Evolutionary conservation across 2,113 vertebrate genomes (phyloP).

Genomic region (Lota lota): DNA sequence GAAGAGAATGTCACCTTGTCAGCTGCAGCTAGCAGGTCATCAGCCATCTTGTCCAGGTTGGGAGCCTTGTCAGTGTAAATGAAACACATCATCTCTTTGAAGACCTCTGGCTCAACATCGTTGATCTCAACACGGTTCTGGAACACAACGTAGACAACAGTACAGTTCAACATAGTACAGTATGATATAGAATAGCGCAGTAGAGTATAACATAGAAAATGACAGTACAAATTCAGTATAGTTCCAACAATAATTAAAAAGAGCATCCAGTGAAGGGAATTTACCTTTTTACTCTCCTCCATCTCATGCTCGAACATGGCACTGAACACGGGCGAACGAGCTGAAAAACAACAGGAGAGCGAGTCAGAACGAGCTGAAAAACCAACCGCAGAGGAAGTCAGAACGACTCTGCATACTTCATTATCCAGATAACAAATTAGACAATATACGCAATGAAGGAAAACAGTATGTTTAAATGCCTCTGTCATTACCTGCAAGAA

Average conservation of each 20-base stretch:
- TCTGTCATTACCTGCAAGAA: slow-evolving; percentile 85
- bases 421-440: too few relatives aligned
- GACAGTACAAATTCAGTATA: background rate
- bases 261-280: slow-evolving; percentile 25
- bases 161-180: background rate
- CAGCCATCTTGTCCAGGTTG: slow-evolving; percentile 98
- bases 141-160: background rate
- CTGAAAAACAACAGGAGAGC: slow-evolving; percentile 60
- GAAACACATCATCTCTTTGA: slow-evolving; percentile 99
- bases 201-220: too few relatives aligned
- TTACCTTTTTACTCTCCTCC: slow-evolving; percentile 98
- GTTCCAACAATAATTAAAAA: slow-evolving; percentile 5
- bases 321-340: slow-evolving; percentile 94
- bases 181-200: too few relatives aligned
- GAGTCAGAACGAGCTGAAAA: slow-evolving; percentile 81
- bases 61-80: slow-evolving; percentile 98
- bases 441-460: background rate
- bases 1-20: slow-evolving; percentile 82
- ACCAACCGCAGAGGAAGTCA: background rate
- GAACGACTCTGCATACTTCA: background rate
- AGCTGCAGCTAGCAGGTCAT: slow-evolving; percentile 95
- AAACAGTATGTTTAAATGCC: background rate
- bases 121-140: slow-evolving; percentile 99
- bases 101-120: slow-evolving; percentile 96
- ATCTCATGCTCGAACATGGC: slow-evolving; percentile 99